Evolutionary conservation across 2,113 vertebrate species (phyloP).

Genomic region (Plestiodon gilberti): DNA sequence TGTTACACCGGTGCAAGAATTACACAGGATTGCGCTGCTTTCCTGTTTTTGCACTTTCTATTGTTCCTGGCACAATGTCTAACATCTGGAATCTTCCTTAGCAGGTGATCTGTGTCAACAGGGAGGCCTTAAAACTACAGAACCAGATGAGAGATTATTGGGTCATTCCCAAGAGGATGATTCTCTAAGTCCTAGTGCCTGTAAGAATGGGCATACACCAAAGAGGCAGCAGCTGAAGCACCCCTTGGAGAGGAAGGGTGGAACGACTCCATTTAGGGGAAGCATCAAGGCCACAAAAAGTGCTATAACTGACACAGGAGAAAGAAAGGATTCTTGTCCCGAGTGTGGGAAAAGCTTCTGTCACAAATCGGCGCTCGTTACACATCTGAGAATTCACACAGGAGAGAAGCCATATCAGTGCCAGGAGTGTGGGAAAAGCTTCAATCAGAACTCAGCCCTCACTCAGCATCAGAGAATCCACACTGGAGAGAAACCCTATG

Average conservation of each 20-base stretch:
- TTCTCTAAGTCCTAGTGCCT: background rate
- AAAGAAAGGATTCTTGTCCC: conserved; percentile 15
- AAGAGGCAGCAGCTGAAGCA: background rate
- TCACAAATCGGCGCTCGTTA: conserved; percentile 58
- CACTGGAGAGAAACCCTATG: conserved; percentile 63
- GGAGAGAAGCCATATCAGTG: conserved; percentile 67
- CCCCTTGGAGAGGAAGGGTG: background rate
- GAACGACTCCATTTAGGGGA: background rate
- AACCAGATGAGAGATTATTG: background rate
- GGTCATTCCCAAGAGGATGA: background rate
- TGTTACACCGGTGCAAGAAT: no score
- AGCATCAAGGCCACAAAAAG: background rate
- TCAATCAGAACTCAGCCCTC: conserved; percentile 62
- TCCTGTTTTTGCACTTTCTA: background rate
- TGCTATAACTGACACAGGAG: background rate
- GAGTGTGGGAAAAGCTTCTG: conserved; percentile 61
- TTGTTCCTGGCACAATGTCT: background rate
- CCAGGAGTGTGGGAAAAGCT: conserved; percentile 64
- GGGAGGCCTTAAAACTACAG: background rate
- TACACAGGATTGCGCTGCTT: no score
- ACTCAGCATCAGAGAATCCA: conserved; percentile 67
- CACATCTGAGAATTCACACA: conserved; percentile 64
- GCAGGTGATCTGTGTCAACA: background rate
- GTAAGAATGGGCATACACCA: background rate
- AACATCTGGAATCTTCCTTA: background rate